A percentile compares a stretch with the other conserved stretches of the same genome.
Evolutionary conservation across 1,140 invertebrate genomes (phyloP).

Genomic region (Hylyphantes graminicola): DNA sequence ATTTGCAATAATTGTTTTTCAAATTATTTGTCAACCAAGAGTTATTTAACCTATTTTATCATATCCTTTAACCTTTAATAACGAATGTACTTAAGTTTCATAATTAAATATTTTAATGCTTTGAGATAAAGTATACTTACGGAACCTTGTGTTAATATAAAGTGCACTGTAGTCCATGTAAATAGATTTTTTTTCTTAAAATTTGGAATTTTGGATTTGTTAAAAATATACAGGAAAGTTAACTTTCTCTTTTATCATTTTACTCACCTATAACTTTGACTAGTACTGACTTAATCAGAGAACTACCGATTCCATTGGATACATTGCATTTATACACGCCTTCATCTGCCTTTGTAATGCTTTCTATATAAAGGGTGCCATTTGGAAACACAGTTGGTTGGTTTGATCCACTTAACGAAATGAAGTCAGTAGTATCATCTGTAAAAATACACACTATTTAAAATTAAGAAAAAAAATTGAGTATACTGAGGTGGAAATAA

Average conservation of each 20-base stretch:
- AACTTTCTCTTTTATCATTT: not conserved
- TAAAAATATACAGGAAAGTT: not conserved
- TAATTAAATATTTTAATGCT: too few relatives aligned
- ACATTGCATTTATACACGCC: conserved; percentile 55
- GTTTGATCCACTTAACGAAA: not conserved
- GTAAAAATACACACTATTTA: not conserved
- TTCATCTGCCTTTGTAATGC: conserved; percentile 41
- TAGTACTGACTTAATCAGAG: conserved; percentile 20
- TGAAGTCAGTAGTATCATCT: conserved; percentile 1
- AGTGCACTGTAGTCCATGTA: too few relatives aligned
- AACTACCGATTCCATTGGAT: conserved; percentile 53
- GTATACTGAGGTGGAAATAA: not conserved
- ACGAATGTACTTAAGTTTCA: too few relatives aligned
- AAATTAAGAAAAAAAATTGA: not conserved
- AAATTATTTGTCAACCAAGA: too few relatives aligned
- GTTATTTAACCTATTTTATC: too few relatives aligned
- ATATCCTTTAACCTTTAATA: too few relatives aligned
- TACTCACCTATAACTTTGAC: conserved; percentile 51
- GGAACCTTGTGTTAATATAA: too few relatives aligned
- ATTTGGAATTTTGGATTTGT: too few relatives aligned
- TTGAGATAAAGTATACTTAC: too few relatives aligned
- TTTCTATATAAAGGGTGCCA: conserved; percentile 24
- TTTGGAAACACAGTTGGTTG: conserved; percentile 2
- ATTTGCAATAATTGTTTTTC: too few relatives aligned
- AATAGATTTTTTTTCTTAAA: too few relatives aligned